Base-by-base conservation (phyloP, 1,140 invertebrate species). In the Araneus ventricosus region DNA sequence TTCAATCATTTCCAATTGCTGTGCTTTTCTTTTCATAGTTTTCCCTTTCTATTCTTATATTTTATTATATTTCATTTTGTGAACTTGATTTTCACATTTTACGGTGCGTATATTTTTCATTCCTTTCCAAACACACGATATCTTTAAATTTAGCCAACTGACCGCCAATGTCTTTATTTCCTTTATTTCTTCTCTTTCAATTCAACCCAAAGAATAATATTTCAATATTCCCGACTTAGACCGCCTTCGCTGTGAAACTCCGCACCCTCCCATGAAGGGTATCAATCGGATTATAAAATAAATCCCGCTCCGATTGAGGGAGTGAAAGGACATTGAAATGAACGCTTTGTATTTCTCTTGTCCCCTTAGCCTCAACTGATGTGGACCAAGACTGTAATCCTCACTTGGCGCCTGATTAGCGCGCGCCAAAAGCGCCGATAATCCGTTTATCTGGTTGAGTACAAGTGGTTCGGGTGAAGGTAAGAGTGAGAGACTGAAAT, bases 221-320 rank as follows among this genome's bases (percentile, higher is more conserved):
- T 75, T 75, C 17, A 75, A 75, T 75, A 61, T 59, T 41, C 22
- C 87, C 22, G 88, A 90, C 88, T 90, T n/a, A 39, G 41, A 52
- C 41, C 87, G 45, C 70, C 6, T 39, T 39, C 30, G 24, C 59
- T 20, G 2, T 27, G n/a, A 57, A 61, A 7, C 20, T 24, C 1
- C 10, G 41, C 17, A 27, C 20, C 17, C 70, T 45, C 24, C 87
- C 20, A n/a, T 39, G 87, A 88, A 75, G 63, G 41, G 52, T 61
- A 63, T 87, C 67, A 87, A 80, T 87, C 91, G 52, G 91, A 87
- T 93, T 87, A 93, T 87, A 88, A 93, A 93, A 93, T 93, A 93
- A 93, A 79, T 93, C 91, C 91, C 63, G 24, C 91, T 79, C 61
- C 85, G 63, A 93, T 88, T 93, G 84, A 80, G 45, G 61, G 52